These are phyloP conservation scores for Artibeus jamaicensis DNA, from an alignment of 2,797 vertebrate genomes.

Conservation along the genomic window DNA sequence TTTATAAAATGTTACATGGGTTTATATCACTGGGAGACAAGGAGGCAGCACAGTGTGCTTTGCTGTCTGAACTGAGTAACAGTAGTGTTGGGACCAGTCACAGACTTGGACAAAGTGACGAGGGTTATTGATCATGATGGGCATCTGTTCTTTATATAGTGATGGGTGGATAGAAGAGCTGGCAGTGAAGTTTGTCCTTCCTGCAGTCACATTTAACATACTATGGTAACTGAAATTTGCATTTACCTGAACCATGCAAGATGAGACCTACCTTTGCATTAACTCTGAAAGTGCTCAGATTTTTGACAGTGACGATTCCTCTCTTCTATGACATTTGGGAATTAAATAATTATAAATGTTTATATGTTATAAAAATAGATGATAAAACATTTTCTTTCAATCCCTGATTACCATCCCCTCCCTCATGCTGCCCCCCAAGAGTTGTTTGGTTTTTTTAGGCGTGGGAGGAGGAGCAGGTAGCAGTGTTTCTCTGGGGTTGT, in stretches of 20 bases:
- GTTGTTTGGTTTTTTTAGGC: not conserved
- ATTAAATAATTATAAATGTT: not conserved
- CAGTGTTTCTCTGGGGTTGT: not conserved
- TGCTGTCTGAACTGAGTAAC: not conserved
- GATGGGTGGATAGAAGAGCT: not conserved
- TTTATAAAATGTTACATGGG: not conserved
- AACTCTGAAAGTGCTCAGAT: not conserved
- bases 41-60: not conserved
- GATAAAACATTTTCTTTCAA: not conserved
- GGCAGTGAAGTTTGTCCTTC: not conserved
- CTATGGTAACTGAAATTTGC: not conserved
- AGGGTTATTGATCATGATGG: not conserved
- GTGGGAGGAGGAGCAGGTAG: fast-evolving
- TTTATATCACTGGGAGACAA: not conserved
- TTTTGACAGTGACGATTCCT: not conserved
- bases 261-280: not conserved
- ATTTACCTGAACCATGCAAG: not conserved
- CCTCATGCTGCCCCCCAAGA: not conserved
- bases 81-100: too few species aligned
- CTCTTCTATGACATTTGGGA: not conserved
- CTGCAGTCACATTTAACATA: not conserved
- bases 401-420: not conserved
- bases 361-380: not conserved
- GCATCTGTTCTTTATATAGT: not conserved
- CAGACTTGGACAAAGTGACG: not conserved